phyloP scores from a whole-genome alignment of 2,888 invertebrate genomes.

The Malacosoma neustria region DNA sequence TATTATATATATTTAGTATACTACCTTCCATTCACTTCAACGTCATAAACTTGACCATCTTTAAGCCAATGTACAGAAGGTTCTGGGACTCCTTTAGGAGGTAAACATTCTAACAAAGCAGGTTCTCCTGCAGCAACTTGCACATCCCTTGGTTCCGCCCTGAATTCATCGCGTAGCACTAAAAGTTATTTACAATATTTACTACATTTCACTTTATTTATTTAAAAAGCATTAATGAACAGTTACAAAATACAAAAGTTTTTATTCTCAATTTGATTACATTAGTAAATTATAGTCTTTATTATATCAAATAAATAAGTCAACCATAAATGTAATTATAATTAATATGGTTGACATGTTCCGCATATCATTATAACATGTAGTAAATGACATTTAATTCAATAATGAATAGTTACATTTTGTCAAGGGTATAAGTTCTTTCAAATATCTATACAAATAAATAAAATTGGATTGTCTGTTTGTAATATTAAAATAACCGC shows the following conservation, averaged over 20 bases:
- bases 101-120: slow-evolving; percentile 92
- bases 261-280: no score
- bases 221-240: no score
- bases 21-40: slow-evolving; percentile 78
- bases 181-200: slow-evolving; percentile 27
- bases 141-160: slow-evolving; percentile 90
- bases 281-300: no score
- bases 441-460: no score
- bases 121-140: slow-evolving; percentile 95
- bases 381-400: no score
- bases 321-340: not conserved
- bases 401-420: no score
- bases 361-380: not conserved
- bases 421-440: not conserved
- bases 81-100: slow-evolving; percentile 96
- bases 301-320: not conserved
- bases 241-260: no score
- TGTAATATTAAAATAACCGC: no score
- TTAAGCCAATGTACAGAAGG: slow-evolving; percentile 95
- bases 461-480: no score
- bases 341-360: not conserved
- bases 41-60: slow-evolving; percentile 77
- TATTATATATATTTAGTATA: not conserved
- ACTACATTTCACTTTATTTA: no score
- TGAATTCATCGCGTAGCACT: slow-evolving; percentile 97